Evolutionary conservation across 2,888 invertebrate species (phyloP).

Genomic region (Himalopsyche anomala): DNA sequence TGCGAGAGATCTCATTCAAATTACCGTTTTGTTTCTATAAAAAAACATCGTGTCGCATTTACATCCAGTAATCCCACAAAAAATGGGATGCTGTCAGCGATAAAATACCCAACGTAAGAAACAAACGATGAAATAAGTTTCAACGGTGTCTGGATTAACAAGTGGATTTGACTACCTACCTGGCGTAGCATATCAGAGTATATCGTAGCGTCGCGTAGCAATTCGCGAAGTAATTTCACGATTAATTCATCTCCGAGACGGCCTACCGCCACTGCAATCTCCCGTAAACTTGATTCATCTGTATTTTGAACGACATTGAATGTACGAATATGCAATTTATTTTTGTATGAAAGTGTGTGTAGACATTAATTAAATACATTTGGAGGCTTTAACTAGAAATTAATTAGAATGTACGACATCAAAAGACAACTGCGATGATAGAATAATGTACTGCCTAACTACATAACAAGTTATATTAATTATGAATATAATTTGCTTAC

Average conservation of each 20-base stretch:
- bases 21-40: neutral
- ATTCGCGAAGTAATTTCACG: conserved; percentile 55
- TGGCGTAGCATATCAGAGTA: conserved; percentile 38
- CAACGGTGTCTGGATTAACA: conserved; percentile 58
- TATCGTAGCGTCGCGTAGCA: conserved; percentile 20
- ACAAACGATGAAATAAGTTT: conserved; percentile 53
- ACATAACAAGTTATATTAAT: no score
- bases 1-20: no score
- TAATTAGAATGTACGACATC: no score
- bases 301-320: neutral
- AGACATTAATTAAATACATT: neutral
- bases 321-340: neutral
- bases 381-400: neutral
- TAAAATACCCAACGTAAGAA: conserved; percentile 24
- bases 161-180: conserved; percentile 60
- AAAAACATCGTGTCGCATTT: conserved; percentile 6
- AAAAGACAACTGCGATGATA: no score
- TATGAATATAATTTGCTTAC: no score
- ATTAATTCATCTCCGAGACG: conserved; percentile 52
- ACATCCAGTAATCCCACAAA: conserved; percentile 44
- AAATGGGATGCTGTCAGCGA: conserved; percentile 44
- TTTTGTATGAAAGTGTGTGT: neutral
- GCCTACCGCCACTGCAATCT: conserved; percentile 50
- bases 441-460: no score
- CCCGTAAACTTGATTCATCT: conserved; percentile 13